Percentiles rank a stretch among this genome's conserved stretches.
Evolutionary conservation across 2,113 vertebrate genomes (phyloP).

Genomic region (Hippocampus comes): DNA sequence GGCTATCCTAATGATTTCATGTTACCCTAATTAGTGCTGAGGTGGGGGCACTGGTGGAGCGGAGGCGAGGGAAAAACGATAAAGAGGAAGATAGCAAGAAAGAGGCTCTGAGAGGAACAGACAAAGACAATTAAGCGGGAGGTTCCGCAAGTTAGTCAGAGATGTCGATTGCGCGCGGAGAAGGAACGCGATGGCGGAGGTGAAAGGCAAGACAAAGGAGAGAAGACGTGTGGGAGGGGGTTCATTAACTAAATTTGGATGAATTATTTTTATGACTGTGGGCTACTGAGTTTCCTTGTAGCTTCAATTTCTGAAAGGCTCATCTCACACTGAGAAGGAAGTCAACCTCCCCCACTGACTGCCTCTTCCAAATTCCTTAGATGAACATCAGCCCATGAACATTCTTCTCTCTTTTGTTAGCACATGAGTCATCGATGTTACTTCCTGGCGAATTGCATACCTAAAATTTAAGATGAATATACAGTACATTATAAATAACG

Average conservation of each 20-base stretch:
- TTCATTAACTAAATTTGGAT: constrained; percentile 68
- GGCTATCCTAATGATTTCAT: constrained; percentile 66
- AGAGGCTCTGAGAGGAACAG: constrained; percentile 12
- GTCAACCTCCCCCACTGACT: constrained; percentile 48
- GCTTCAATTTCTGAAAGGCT: constrained; percentile 51
- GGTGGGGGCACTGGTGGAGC: constrained; percentile 22
- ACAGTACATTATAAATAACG: neutral
- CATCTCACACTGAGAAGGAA: constrained; percentile 44
- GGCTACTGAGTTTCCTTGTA: constrained; percentile 54
- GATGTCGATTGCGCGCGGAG: constrained; percentile 19
- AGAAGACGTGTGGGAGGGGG: constrained; percentile 52
- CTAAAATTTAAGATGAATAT: neutral
- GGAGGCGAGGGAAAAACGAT: constrained; percentile 5
- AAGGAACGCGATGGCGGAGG: constrained; percentile 32
- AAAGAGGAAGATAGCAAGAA: constrained; percentile 10
- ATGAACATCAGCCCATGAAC: constrained; percentile 46
- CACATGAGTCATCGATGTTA: constrained; percentile 8
- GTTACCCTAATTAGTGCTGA: constrained; percentile 61
- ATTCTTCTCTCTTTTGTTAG: constrained; percentile 33
- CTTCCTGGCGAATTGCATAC: constrained; percentile 4
- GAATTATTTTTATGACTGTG: constrained; percentile 59
- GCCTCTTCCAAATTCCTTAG: constrained; percentile 35
- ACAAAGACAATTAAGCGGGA: constrained; percentile 23
- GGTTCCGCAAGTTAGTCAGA: constrained; percentile 33
- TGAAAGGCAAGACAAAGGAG: constrained; percentile 32